Base-by-base conservation (phyloP, 2,888 invertebrate genomes). In the Marronus borbonicus region DNA sequence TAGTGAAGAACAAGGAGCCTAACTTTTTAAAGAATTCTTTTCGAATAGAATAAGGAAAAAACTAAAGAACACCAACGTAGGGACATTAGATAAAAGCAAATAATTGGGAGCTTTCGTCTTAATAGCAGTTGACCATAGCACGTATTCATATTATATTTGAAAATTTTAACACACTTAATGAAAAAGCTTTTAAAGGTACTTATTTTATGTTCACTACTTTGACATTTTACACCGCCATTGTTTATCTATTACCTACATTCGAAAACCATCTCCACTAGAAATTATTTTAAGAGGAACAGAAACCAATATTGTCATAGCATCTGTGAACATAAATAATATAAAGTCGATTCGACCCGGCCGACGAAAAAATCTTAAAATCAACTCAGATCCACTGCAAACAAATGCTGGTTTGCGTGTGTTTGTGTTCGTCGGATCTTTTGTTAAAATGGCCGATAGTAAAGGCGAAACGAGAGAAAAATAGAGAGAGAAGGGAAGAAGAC, bases 281-380 rank as follows among this genome's bases (percentile, higher is more conserved):
- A 60, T 39, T 74, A 74, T 74, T 74, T 74, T 74, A 74, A 74
- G 60, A 62, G 72, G 44, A 74, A 52, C 66, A 58, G 55, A 76
- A 76, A 68, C 66, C 72, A 77, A 77, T 77, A 77, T 77, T 77
- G 77, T 70, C 70, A 70, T 70, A 77, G 77, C 77, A 77, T 72
- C 77, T 77, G 77, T 70, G 70, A 70, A 72, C 77, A 72, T 64
- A 72, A 58, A 74, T 74, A 74, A 74, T 74, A 74, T 58, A 60
- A 68, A 76, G 55, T 58, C 76, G 70, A 77, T 77, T 64, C 69
- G 70, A 72, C 36, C 31, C 70, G 52, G 50, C 31, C 64, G 52
- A 49, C 36, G 52, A 77, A 77, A 77, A 70, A 77, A 77, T 77
- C 62, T 77, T 77, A 77, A 72, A 77, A 77, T 77, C 77, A 60